Percentiles rank a stretch among this genome's conserved stretches.
These are phyloP conservation scores for Elanus axillaris DNA, from an alignment of 2,113 vertebrate genomes.

Conservation along the genomic window DNA sequence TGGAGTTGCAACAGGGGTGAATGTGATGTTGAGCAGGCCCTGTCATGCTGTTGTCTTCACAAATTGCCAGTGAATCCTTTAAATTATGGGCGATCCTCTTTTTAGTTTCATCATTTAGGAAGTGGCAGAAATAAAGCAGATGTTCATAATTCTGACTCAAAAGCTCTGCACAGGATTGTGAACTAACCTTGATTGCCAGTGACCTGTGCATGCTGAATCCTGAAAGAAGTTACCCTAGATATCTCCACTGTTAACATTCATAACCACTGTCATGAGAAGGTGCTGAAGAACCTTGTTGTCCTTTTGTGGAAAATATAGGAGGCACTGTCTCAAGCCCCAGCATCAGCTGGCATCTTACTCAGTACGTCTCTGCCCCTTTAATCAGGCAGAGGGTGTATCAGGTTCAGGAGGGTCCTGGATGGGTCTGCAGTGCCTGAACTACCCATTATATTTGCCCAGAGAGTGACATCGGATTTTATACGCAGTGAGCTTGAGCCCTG, in stretches of 20 bases:
- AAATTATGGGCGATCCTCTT: background rate
- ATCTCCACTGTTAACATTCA: background rate
- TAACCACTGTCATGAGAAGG: background rate
- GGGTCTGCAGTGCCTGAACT: background rate
- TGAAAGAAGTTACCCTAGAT: background rate
- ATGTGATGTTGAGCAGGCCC: background rate
- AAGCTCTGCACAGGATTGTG: background rate
- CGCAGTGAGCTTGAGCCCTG: background rate
- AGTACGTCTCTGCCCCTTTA: background rate
- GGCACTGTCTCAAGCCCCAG: background rate
- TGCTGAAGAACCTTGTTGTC: background rate
- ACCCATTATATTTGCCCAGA: rapidly evolving
- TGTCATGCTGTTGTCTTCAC: background rate
- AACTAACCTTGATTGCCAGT: background rate
- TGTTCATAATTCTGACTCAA: background rate
- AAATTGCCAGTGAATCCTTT: background rate
- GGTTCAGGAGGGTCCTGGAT: background rate
- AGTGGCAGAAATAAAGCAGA: background rate
- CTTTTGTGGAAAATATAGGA: background rate
- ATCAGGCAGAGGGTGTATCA: background rate
- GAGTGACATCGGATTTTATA: background rate
- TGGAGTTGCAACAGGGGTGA: background rate
- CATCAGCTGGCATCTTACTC: background rate
- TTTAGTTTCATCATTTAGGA: background rate
- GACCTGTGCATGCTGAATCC: background rate